Percentiles rank a stretch among this genome's conserved stretches.
Evolutionary conservation across 2,888 invertebrate genomes (phyloP).

Genomic region (Caenorhabditis macrosperma): DNA sequence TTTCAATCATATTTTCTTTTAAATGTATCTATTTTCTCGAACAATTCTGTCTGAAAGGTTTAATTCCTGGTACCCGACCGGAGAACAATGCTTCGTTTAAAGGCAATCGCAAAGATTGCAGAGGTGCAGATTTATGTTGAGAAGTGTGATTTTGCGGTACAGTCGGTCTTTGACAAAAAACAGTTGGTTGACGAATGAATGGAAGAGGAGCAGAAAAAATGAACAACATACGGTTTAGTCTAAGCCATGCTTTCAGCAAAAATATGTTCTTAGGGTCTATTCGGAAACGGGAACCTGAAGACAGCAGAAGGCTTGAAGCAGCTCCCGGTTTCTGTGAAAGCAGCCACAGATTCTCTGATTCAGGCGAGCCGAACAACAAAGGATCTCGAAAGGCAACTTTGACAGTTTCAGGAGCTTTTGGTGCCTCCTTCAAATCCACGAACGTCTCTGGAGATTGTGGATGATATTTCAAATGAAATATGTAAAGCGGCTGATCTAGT

Average conservation of each 20-base stretch:
- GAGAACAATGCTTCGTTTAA: background rate
- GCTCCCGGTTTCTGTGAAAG: conserved; percentile 64
- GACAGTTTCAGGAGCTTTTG: conserved; percentile 20
- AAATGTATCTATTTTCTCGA: conserved; percentile 9
- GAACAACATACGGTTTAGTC: conserved; percentile 10
- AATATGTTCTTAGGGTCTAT: conserved; percentile 68
- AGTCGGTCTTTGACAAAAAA: conserved; percentile 5
- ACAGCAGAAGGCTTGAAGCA: conserved; percentile 66
- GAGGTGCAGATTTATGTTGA: conserved; percentile 32
- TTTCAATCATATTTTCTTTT: conserved; percentile 1
- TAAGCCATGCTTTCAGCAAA: background rate
- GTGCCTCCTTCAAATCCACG: conserved; percentile 17
- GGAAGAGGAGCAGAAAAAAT: conserved; percentile 13
- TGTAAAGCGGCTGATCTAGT: conserved; percentile 95
- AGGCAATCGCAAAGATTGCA: too few species aligned
- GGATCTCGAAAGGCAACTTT: background rate
- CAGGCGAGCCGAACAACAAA: conserved; percentile 14
- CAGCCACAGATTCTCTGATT: conserved; percentile 45
- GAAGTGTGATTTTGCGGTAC: conserved; percentile 32
- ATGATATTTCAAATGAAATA: conserved; percentile 93
- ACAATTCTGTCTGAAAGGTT: conserved; percentile 12
- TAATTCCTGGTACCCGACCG: conserved; percentile 22
- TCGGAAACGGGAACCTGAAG: conserved; percentile 70
- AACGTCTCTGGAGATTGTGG: conserved; percentile 88
- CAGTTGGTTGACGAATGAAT: conserved; percentile 15